phyloP scores from a whole-genome alignment of 2,113 vertebrate species.

The Corythoichthys haematopterus region DNA sequence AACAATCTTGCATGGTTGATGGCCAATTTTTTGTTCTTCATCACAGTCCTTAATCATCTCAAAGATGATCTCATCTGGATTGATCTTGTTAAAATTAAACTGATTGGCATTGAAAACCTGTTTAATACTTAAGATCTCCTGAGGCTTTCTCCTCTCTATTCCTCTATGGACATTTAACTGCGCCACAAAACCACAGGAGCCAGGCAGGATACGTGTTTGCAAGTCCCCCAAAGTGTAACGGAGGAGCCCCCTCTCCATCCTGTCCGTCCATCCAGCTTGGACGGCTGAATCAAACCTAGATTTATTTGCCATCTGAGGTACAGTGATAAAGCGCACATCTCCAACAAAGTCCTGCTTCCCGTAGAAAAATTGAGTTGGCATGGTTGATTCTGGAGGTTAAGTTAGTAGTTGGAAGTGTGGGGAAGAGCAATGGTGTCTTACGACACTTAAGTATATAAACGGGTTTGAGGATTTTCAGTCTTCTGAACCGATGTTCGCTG shows the following conservation, averaged over 20 bases:
- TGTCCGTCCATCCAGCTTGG: constrained; percentile 73
- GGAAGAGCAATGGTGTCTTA: background rate
- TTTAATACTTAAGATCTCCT: constrained; percentile 76
- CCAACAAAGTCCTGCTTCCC: constrained; percentile 65
- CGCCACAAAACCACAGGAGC: constrained; percentile 69
- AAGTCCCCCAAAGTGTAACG: constrained; percentile 78
- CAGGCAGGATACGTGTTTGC: constrained; percentile 77
- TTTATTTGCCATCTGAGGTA: fast-evolving
- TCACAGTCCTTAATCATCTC: constrained; percentile 54
- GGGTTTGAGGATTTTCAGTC: background rate
- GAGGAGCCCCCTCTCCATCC: constrained; percentile 77
- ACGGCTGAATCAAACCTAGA: constrained; percentile 75
- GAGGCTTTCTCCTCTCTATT: constrained; percentile 77
- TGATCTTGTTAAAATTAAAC: constrained; percentile 86
- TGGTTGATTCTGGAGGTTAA: constrained; percentile 22
- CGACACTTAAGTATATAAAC: background rate
- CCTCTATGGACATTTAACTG: constrained; percentile 83
- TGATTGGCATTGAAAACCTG: constrained; percentile 75
- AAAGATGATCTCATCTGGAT: constrained; percentile 76
- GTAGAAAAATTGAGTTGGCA: constrained; percentile 71
- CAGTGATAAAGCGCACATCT: constrained; percentile 2
- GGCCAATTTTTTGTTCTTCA: background rate
- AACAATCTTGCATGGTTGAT: constrained; percentile 44
- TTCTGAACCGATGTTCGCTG: background rate
- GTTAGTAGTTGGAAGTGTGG: background rate